Evolutionary conservation across 2,888 invertebrate species (phyloP).

Genomic region (Mythimna loreyi): DNA sequence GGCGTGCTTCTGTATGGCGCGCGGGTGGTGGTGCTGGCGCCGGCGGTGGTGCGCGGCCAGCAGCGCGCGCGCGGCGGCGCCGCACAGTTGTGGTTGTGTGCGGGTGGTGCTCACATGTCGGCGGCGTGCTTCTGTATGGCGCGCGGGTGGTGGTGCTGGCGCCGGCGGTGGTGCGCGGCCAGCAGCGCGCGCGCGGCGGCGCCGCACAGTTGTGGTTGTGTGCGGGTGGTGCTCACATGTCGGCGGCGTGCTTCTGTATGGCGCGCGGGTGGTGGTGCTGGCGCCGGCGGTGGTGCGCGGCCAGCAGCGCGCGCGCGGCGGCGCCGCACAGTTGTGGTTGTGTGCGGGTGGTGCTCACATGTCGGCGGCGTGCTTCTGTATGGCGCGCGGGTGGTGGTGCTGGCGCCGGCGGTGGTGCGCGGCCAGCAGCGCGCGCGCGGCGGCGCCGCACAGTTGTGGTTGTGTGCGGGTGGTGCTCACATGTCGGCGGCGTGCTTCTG

Average conservation of each 20-base stretch:
- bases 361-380: conserved; percentile 69
- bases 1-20: conserved; percentile 71
- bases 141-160: conserved; percentile 53
- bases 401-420: conserved; percentile 66
- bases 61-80: conserved; percentile 78
- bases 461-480: conserved; percentile 9
- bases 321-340: not conserved
- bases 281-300: conserved; percentile 66
- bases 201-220: not conserved
- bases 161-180: conserved; percentile 66
- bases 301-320: conserved; percentile 77
- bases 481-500: conserved; percentile 66
- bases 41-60: conserved; percentile 68
- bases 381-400: conserved; percentile 58
- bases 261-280: conserved; percentile 56
- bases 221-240: conserved; percentile 24
- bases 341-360: conserved; percentile 12
- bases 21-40: conserved; percentile 53
- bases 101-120: conserved; percentile 30
- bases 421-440: conserved; percentile 77
- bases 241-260: conserved; percentile 69
- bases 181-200: conserved; percentile 78
- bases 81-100: not conserved
- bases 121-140: conserved; percentile 70
- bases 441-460: not conserved